Evolutionary conservation across 1,140 invertebrate species (phyloP).

Genomic region (Augochlora pura): DNA sequence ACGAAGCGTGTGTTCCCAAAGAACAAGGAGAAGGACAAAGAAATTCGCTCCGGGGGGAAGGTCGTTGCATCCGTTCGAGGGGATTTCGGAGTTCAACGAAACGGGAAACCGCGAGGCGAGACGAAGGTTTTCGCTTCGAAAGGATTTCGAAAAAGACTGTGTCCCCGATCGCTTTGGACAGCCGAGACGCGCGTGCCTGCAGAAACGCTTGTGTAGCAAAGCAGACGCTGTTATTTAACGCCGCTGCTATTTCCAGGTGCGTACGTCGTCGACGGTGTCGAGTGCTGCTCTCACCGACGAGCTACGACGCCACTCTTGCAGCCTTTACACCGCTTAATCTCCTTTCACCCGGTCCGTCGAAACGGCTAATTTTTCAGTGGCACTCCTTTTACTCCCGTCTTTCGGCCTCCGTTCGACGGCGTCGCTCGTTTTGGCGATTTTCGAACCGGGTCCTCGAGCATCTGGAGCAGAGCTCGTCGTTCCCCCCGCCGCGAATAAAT

Average conservation of each 20-base stretch:
- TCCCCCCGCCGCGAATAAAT: background rate
- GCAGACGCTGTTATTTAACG: slow-evolving; percentile 44
- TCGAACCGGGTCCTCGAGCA: background rate
- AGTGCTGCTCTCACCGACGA: slow-evolving; percentile 35
- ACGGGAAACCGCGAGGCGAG: too few species aligned
- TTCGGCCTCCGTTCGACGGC: slow-evolving; percentile 10
- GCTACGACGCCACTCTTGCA: slow-evolving; percentile 22
- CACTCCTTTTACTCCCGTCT: slow-evolving; percentile 27
- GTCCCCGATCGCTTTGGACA: too few species aligned
- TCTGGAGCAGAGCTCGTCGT: slow-evolving; percentile 8
- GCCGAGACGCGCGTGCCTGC: too few species aligned
- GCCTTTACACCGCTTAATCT: slow-evolving; percentile 33
- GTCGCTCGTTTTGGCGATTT: background rate
- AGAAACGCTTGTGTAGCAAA: slow-evolving; percentile 16
- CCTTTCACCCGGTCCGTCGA: slow-evolving; percentile 39
- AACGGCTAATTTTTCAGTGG: slow-evolving; percentile 34
- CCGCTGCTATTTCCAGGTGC: slow-evolving; percentile 46
- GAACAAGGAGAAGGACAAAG: too few species aligned
- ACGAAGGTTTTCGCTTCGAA: too few species aligned
- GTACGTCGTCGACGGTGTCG: slow-evolving; percentile 34
- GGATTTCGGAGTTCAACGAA: too few species aligned
- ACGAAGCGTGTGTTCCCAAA: too few species aligned
- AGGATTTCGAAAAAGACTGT: too few species aligned
- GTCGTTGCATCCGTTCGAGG: too few species aligned
- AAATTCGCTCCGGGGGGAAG: too few species aligned